Conservation (phyloP, 1,140 invertebrate genomes). For the Hylaeus anthracinus region DNA sequence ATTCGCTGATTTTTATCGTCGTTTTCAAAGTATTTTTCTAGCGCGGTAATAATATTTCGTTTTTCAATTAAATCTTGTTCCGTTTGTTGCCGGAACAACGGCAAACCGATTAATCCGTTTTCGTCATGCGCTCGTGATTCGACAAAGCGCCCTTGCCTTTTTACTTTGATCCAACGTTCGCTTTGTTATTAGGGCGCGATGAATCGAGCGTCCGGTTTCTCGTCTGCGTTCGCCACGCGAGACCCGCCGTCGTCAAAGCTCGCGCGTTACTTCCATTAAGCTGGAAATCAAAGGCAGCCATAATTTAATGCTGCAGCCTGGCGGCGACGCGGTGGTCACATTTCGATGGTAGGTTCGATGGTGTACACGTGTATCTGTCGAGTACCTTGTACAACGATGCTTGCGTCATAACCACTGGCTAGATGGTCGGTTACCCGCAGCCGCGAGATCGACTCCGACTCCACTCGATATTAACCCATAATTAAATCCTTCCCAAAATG, state of each 20-base stretch:
- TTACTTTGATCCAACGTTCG: background rate
- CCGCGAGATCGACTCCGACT: constrained; percentile 25
- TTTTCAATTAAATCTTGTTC: constrained; percentile 19
- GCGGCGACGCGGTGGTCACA: background rate
- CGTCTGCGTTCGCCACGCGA: background rate
- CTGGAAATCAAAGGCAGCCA: constrained; percentile 37
- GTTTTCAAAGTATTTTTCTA: too few relatives aligned
- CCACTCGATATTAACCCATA: constrained; percentile 34
- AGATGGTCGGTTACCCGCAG: constrained; percentile 44
- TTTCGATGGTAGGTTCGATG: constrained; percentile 31
- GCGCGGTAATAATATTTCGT: constrained; percentile 21
- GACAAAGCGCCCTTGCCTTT: background rate
- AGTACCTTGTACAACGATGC: background rate
- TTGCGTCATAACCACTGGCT: constrained; percentile 8
- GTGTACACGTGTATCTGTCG: constrained; percentile 21
- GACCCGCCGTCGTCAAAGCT: constrained; percentile 6
- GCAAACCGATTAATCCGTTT: background rate
- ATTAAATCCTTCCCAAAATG: too few relatives aligned
- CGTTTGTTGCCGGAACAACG: background rate
- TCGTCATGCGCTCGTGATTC: constrained; percentile 2
- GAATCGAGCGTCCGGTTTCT: background rate
- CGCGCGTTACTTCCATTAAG: constrained; percentile 10
- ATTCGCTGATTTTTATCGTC: constrained; percentile 18
- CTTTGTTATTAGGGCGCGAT: background rate
- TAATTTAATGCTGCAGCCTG: constrained; percentile 37